Evolutionary conservation across 1,140 invertebrate species (phyloP).

Genomic region (Meteorus sp.): DNA sequence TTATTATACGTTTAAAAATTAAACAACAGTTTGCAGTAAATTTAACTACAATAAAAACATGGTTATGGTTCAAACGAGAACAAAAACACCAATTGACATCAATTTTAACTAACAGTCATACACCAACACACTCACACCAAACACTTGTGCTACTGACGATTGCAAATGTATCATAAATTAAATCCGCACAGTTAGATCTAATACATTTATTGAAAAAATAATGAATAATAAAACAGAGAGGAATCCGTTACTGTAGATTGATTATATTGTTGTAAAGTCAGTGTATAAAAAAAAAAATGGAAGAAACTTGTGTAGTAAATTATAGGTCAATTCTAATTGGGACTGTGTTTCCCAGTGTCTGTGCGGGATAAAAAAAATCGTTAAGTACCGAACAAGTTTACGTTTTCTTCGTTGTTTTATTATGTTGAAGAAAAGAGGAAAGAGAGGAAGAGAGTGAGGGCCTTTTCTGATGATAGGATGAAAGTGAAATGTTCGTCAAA

Average conservation of each 20-base stretch:
- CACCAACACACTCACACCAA: background rate
- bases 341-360: conserved; percentile 14
- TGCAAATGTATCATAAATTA: conserved; percentile 35
- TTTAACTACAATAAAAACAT: background rate
- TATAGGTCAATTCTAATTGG: conserved; percentile 13
- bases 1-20: conserved; percentile 38
- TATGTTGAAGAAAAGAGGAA: too few species aligned
- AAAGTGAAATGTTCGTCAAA: too few species aligned
- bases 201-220: conserved; percentile 6
- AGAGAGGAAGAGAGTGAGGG: too few species aligned
- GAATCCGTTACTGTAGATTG: conserved; percentile 26
- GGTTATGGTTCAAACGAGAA: conserved; percentile 6
- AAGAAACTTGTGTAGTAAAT: conserved; percentile 20
- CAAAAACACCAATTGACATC: conserved; percentile 15
- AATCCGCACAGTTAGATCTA: conserved; percentile 41
- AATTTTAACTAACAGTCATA: too few species aligned
- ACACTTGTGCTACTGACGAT: conserved; percentile 7
- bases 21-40: conserved; percentile 12
- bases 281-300: conserved; percentile 27
- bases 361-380: conserved; percentile 10
- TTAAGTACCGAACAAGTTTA: too few species aligned
- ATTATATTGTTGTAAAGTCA: conserved; percentile 27
- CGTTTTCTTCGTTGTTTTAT: background rate
- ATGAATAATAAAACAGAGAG: conserved; percentile 31
- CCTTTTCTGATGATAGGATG: too few species aligned